Base-by-base conservation (phyloP, 2,888 invertebrate species). In the Chaitophorus viminalis region DNA sequence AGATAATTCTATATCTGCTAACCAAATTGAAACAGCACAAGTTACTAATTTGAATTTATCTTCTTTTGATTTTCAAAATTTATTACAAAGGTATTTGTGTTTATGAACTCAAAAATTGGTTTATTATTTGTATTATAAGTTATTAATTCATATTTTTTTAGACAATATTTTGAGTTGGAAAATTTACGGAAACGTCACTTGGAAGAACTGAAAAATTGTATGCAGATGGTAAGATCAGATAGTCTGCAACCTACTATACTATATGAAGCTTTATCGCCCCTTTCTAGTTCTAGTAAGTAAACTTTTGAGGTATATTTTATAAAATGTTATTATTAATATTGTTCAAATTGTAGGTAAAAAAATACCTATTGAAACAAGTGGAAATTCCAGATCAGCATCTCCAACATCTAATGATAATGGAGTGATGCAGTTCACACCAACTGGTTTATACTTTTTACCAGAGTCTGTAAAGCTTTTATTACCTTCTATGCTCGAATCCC, bases 191-290 rank as follows among this genome's bases (percentile, higher is more conserved):
- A 81, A 81, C 87, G 87, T 31, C 87, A 87, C 18, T 0, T 87
- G 74, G 87, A 87, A 9, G 87, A 87, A 87, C n/a, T 87, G 14
- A 87, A 81, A 65, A 74, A n/a, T 87, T 81, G 39, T 81, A 75
- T 87, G 33, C 74, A 87, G 18, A 75, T 74, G 39, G 74, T 87
- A 74, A 81, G 6, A 81, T 60, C 81, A 31, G 87, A 81, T n/a
- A 39, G 33, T 65, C 5, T 87, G 8, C 72, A 74, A 75, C 65
- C 87, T 21, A 87, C 87, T 74, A 81, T 87, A 74, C 18, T 87
- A 60, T 87, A 87, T 65, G 87, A 87, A 81, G 87, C 87, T 18
- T 87, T 87, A 74, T 81, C 87, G 5, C 87, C 87, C n/a, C 39
- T 87, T 46, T 81, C 87, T 46, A 87, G 33, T 75, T 72, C 87